Evolutionary conservation across 1,140 invertebrate species (phyloP).

Genomic region (Doryteuthis pealeii): DNA sequence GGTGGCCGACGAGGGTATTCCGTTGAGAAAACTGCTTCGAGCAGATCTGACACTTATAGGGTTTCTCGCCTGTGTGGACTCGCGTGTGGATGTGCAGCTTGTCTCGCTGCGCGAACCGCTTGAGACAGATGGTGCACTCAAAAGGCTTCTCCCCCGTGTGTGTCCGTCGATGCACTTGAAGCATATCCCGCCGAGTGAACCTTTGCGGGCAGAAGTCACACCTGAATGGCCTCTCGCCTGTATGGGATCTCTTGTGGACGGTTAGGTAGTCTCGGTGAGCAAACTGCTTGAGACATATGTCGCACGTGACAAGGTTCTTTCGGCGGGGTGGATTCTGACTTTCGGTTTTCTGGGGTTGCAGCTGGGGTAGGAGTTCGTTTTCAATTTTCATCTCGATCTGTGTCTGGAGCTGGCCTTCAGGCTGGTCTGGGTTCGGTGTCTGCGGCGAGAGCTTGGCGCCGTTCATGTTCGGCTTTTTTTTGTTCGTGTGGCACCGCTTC

Average conservation of each 20-base stretch:
- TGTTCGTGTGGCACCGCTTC: conserved; percentile 46
- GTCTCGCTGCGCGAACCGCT: conserved; percentile 38
- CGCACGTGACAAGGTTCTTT: conserved; percentile 84
- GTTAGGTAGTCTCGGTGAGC: conserved; percentile 12
- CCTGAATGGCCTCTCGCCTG: conserved; percentile 23
- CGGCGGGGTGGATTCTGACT: conserved; percentile 76
- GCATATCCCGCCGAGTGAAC: conserved; percentile 33
- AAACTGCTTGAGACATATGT: conserved; percentile 70
- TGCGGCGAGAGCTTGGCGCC: not conserved
- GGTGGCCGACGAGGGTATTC: conserved; percentile 7
- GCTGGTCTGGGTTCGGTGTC: not conserved
- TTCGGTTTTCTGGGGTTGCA: too few relatives aligned
- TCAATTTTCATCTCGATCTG: too few relatives aligned
- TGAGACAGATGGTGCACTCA: conserved; percentile 64
- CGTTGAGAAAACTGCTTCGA: conserved; percentile 94
- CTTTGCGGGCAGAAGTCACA: conserved; percentile 59
- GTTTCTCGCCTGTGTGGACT: conserved; percentile 41
- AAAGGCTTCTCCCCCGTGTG: conserved; percentile 24
- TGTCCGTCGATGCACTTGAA: conserved; percentile 67
- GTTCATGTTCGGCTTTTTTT: too few relatives aligned
- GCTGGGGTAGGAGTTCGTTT: too few relatives aligned
- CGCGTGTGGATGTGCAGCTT: conserved; percentile 13
- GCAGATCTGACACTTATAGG: conserved; percentile 81
- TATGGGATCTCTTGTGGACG: conserved; percentile 24
- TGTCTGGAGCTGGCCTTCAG: too few relatives aligned